A percentile compares a stretch with the other conserved stretches of the same genome.
These are phyloP conservation scores for Myanophis thanlyinensis DNA, from an alignment of 2,113 vertebrate genomes.

Conservation along the genomic window DNA sequence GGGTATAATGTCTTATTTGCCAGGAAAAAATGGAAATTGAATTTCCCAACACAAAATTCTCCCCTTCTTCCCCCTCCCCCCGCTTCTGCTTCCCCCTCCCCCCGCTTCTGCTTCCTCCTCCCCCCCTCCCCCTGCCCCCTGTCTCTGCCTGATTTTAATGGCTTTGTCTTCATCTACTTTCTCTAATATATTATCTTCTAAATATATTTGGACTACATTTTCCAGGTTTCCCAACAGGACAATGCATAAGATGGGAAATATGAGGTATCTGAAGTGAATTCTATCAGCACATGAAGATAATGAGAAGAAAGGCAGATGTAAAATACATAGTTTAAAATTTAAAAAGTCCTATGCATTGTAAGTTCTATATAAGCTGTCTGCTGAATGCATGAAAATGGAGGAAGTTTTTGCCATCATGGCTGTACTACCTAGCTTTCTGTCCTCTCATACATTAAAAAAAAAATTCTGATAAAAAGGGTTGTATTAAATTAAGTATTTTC, in stretches of 20 bases:
- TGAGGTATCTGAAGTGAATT: background rate
- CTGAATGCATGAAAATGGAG: background rate
- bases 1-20: background rate
- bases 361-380: background rate
- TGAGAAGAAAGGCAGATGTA: background rate
- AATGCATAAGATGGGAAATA: background rate
- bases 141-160: background rate
- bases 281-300: background rate
- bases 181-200: background rate
- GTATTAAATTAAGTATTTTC: background rate
- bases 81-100: background rate
- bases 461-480: background rate
- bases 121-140: background rate
- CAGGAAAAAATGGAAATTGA: background rate
- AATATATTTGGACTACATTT: background rate
- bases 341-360: background rate
- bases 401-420: background rate
- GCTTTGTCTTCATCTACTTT: background rate
- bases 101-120: too few species aligned
- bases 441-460: background rate
- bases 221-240: background rate
- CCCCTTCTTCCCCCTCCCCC: background rate
- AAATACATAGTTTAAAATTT: background rate
- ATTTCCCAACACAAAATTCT: background rate
- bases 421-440: background rate